These are phyloP conservation scores for Rallus crepitans DNA, from an alignment of 2,797 vertebrate species.

Conservation along the genomic window DNA sequence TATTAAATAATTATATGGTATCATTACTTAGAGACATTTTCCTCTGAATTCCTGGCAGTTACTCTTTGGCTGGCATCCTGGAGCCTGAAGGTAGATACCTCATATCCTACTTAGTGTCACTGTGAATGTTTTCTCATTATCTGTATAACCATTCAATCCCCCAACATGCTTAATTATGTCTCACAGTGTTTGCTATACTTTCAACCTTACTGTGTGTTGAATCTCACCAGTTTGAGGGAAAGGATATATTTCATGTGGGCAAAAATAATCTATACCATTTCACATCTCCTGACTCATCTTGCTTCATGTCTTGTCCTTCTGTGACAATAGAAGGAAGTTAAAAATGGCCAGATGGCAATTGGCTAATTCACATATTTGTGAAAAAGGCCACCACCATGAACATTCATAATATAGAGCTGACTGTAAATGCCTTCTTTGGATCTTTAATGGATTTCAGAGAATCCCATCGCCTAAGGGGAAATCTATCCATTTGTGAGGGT, in stretches of 20 bases:
- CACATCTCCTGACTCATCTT: neutral
- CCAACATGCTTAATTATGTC: accelerated
- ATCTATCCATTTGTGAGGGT: neutral
- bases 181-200: neutral
- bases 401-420: neutral
- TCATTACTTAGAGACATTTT: neutral
- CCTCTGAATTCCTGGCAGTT: neutral
- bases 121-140: neutral
- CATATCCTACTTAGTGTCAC: neutral
- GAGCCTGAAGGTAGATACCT: neutral
- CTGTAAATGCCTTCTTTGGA: neutral
- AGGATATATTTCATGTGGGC: neutral
- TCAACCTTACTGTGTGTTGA: neutral
- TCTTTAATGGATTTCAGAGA: neutral
- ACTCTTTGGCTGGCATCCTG: neutral
- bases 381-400: neutral
- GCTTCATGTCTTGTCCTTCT: neutral
- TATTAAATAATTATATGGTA: neutral
- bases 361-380: neutral
- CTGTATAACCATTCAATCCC: neutral
- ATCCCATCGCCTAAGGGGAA: neutral
- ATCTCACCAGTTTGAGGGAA: neutral
- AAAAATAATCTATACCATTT: neutral
- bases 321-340: neutral
- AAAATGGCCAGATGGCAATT: neutral